A percentile compares a stretch with the other conserved stretches of the same genome.
Conservation (phyloP, 1,140 invertebrate genomes). For the Megalopta genalis region DNA sequence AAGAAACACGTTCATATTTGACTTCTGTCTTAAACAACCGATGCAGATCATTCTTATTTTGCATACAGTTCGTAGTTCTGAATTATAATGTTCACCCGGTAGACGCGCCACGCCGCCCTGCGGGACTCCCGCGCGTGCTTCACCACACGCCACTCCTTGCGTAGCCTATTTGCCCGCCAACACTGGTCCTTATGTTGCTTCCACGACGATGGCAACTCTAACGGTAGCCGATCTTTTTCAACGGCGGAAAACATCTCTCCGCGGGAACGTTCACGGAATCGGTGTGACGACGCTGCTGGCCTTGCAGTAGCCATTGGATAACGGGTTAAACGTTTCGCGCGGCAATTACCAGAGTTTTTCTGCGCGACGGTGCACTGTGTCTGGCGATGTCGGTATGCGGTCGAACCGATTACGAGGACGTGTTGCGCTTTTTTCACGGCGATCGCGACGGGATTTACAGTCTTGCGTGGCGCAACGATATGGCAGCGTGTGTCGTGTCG, state of each 20-base stretch:
- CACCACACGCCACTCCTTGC: no score
- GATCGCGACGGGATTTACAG: conserved; percentile 8
- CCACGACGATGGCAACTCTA: background rate
- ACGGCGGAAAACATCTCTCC: background rate
- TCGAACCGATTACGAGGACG: background rate
- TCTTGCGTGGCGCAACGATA: no score
- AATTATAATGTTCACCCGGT: no score
- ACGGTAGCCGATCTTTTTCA: conserved; percentile 21
- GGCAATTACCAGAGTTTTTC: conserved; percentile 25
- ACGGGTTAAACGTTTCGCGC: conserved; percentile 26
- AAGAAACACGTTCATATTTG: no score
- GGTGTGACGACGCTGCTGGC: background rate
- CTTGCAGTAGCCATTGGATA: conserved; percentile 18
- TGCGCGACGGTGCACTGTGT: background rate
- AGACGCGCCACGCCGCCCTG: no score
- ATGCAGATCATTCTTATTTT: no score
- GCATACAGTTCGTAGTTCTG: no score
- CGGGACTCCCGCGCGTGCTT: no score
- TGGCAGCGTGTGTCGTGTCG: no score
- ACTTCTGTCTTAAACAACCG: no score
- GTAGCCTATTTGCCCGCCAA: no score
- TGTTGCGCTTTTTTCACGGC: background rate
- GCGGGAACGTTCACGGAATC: conserved; percentile 26
- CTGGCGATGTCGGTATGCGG: conserved; percentile 8
- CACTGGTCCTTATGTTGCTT: no score